Evolutionary conservation across 2,888 invertebrate genomes (phyloP), one percentile per base, ranked within the genome.

Genomic region (Parascotia fuliginaria): DNA sequence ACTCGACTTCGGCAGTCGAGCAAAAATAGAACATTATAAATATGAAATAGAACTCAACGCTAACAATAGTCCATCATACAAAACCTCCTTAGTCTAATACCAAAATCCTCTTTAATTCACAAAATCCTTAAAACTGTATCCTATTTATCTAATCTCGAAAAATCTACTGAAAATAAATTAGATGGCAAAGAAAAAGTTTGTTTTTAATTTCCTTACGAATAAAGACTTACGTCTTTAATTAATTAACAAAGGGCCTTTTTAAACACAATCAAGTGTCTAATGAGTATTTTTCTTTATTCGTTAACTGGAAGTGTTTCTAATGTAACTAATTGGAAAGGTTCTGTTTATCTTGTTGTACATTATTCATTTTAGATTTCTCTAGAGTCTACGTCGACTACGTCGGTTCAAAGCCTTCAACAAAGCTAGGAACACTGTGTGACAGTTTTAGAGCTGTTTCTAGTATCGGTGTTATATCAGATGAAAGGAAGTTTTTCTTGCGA

Each of bases 191-290:
- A 57, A 60, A 70, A 77, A 80, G 75, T 80, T 81, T 77, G 70
- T 70, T 79, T 79, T 80, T 73, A 76, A 77, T 78, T 79, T 47
- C 36, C 49, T 38, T 16, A 72, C 71, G 70, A 75, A 76, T 69
- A 71, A 75, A 74, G 76, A 70, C 70, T 72, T 70, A 72, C 75
- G 71, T 77, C 70, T 79, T 78, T 76, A 81, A 81, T 83, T 82
- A 81, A 83, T 83, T 82, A 78, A 69, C 65, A 56, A 65, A 39
- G 65, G 60, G 62, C 70, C 68, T 70, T 73, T 65, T 77, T 73
- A 77, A 69, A 68, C 55, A 73, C 73, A 76, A 78, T 80, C 69
- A 68, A 77, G 73, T 78, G 68, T 73, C 72, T 80, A 82, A 80
- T 77, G 75, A 76, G 70, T 71, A 65, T 73, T 75, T 72, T 70